These are phyloP conservation scores for Copidosoma floridanum DNA, from an alignment of 1,140 invertebrate genomes.

Conservation along the genomic window DNA sequence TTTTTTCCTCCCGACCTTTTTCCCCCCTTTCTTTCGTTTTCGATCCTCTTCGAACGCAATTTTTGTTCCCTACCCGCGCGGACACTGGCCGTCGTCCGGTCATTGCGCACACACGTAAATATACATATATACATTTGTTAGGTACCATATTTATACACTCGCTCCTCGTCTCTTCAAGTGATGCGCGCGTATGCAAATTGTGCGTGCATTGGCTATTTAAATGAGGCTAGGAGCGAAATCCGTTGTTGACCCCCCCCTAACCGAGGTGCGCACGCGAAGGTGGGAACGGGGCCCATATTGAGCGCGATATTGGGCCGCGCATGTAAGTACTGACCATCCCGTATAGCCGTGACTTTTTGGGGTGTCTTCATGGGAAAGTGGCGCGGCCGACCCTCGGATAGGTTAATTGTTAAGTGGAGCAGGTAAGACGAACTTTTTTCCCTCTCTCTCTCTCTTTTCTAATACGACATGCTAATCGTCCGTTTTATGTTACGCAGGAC, in stretches of 20 bases:
- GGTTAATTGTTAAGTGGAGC: too few species aligned
- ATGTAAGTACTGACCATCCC: constrained; percentile 28
- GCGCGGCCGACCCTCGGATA: too few species aligned
- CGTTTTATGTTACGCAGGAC: too few species aligned
- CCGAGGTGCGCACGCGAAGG: constrained; percentile 34
- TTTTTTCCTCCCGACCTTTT: constrained; percentile 10
- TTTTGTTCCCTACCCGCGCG: constrained; percentile 20
- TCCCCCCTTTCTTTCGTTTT: background rate
- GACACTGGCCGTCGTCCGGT: constrained; percentile 40
- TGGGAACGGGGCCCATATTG: constrained; percentile 35
- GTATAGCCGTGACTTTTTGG: constrained; percentile 29
- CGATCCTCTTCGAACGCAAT: too few species aligned
- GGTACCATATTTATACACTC: too few species aligned
- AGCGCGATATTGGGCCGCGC: too few species aligned
- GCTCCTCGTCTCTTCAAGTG: too few species aligned
- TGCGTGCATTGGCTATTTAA: constrained; percentile 40
- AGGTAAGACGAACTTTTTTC: too few species aligned
- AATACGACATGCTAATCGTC: too few species aligned
- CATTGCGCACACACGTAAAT: constrained; percentile 1
- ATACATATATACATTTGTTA: too few species aligned
- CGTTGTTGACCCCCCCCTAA: too few species aligned
- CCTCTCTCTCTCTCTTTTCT: too few species aligned
- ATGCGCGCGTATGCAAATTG: background rate
- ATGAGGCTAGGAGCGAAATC: constrained; percentile 48
- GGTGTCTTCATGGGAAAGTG: constrained; percentile 22